Percentiles rank a stretch among this genome's conserved stretches.
phyloP scores from a whole-genome alignment of 1,140 invertebrate genomes.

The Odontomachus brunneus region DNA sequence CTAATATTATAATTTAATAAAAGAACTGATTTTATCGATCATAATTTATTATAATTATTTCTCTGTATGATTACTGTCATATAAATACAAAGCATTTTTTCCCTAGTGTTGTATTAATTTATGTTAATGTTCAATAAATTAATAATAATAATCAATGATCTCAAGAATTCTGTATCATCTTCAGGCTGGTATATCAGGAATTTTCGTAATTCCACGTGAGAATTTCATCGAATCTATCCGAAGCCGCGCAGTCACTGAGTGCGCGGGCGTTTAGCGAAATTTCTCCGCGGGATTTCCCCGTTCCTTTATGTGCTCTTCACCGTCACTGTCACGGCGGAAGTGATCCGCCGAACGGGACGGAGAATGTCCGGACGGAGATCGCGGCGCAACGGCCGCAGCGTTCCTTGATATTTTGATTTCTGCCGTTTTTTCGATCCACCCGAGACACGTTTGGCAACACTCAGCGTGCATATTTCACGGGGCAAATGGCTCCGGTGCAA shows the following conservation, averaged over 20 bases:
- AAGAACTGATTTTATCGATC: too few relatives aligned
- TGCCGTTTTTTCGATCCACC: conserved; percentile 27
- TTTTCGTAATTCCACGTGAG: background rate
- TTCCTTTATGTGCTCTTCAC: background rate
- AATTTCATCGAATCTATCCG: background rate
- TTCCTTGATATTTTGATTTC: conserved; percentile 33
- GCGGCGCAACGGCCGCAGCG: background rate
- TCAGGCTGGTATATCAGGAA: background rate
- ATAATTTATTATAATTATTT: too few relatives aligned
- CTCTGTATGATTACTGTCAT: too few relatives aligned
- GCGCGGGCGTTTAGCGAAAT: conserved; percentile 5
- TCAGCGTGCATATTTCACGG: conserved; percentile 77
- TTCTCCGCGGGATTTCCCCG: background rate
- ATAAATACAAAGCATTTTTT: too few relatives aligned
- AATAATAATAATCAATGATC: background rate
- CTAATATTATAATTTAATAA: too few relatives aligned
- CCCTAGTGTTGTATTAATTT: too few relatives aligned
- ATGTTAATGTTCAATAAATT: too few relatives aligned
- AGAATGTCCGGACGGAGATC: conserved; percentile 36
- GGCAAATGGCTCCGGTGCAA: conserved; percentile 71
- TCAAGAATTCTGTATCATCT: background rate
- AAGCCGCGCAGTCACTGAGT: background rate
- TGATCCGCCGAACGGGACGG: conserved; percentile 34
- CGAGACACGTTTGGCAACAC: conserved; percentile 53
- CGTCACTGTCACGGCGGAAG: conserved; percentile 7